Conservation (phyloP, 2,888 invertebrate genomes). For the Dysmachus trigonus region DNA sequence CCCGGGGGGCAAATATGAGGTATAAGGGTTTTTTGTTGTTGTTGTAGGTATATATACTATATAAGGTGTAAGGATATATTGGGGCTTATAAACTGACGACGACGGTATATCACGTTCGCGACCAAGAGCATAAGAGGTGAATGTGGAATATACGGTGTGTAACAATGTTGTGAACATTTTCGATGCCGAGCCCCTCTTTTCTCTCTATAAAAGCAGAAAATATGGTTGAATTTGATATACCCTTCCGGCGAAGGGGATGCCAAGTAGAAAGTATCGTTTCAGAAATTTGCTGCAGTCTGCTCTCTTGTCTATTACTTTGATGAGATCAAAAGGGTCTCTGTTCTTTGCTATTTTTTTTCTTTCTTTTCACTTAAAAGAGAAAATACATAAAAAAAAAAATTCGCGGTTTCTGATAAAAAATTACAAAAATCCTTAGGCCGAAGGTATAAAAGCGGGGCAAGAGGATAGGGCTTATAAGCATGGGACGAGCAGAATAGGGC, state of each 20-base stretch:
- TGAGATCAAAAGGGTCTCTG: constrained; percentile 27
- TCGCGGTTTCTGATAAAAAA: constrained; percentile 34
- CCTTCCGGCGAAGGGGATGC: not conserved
- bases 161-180: not conserved
- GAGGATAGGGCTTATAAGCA: not conserved
- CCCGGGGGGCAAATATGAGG: not conserved
- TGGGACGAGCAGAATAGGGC: not conserved
- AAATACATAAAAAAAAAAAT: not conserved
- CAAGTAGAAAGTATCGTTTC: not conserved
- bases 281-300: not conserved
- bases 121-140: not conserved
- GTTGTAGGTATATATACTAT: not conserved
- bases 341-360: not conserved
- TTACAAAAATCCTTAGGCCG: constrained; percentile 1
- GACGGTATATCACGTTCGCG: not conserved
- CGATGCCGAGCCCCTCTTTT: not conserved
- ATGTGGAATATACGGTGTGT: not conserved
- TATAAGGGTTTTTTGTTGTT: not conserved
- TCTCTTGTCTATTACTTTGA: constrained; percentile 26
- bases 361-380: not conserved
- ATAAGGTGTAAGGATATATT: not conserved
- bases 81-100: not conserved
- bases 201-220: not conserved
- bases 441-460: not conserved
- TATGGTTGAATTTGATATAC: constrained; percentile 18